Percentiles rank a stretch among this genome's conserved stretches.
Evolutionary conservation across 2,113 vertebrate species (phyloP).

Genomic region (Verasper variegatus): DNA sequence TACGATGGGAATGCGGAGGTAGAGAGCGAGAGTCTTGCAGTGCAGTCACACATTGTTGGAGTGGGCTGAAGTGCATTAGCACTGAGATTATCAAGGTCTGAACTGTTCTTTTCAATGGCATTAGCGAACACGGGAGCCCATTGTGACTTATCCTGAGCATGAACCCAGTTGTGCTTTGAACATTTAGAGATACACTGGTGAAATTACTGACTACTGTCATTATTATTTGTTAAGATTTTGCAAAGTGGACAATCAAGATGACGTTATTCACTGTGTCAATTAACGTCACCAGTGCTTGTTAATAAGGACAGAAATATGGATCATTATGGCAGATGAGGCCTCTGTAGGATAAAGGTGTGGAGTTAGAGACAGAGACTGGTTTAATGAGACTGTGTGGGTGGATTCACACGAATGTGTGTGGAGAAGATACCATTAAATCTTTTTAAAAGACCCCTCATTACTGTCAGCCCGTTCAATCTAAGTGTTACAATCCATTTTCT

Average conservation of each 20-base stretch:
- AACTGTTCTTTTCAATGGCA: constrained; percentile 44
- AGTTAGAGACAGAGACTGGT: constrained; percentile 33
- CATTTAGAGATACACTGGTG: constrained; percentile 15
- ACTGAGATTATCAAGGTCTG: constrained; percentile 50
- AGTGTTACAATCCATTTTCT: constrained; percentile 33
- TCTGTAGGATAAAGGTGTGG: constrained; percentile 39
- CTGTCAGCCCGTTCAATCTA: constrained; percentile 22
- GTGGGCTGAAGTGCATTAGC: constrained; percentile 51
- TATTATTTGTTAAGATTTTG: constrained; percentile 37
- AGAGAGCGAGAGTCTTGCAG: constrained; percentile 42
- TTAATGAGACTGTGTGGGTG: constrained; percentile 65
- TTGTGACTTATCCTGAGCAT: constrained; percentile 40
- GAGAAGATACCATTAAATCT: constrained; percentile 40
- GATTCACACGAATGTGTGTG: constrained; percentile 15
- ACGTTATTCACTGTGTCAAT: background rate
- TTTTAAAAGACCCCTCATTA: constrained; percentile 65
- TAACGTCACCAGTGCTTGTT: constrained; percentile 42
- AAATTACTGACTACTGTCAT: constrained; percentile 30
- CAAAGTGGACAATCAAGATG: constrained; percentile 28
- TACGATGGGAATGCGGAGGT: constrained; percentile 39
- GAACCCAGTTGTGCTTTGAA: constrained; percentile 42
- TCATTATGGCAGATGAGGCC: constrained; percentile 48
- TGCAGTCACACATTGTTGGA: constrained; percentile 44
- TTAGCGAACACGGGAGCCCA: constrained; percentile 33
- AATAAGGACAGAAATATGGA: constrained; percentile 36